Conservation (phyloP, 2,797 vertebrate genomes). For the Peromyscus aztecus region DNA sequence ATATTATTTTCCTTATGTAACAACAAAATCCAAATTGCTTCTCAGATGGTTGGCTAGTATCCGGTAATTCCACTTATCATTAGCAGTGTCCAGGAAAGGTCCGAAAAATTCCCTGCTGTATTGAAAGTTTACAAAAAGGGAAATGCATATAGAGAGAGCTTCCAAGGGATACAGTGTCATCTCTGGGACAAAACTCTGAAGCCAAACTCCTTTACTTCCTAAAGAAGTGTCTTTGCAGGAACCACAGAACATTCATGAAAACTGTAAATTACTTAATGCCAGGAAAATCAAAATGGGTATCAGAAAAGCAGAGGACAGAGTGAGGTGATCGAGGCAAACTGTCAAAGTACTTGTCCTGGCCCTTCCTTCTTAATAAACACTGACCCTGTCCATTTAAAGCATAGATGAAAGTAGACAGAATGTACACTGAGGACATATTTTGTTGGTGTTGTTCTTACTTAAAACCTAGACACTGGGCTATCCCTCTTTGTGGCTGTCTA, state of each 20-base stretch:
- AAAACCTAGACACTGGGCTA: conserved; percentile 12
- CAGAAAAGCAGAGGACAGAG: not conserved
- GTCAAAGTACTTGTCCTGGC: not conserved
- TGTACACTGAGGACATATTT: not conserved
- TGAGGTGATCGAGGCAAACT: not conserved
- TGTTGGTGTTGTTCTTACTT: not conserved
- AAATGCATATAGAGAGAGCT: not conserved
- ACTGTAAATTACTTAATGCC: not conserved
- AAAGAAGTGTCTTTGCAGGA: conserved; percentile 40
- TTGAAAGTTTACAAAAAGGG: conserved; percentile 35
- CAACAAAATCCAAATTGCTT: conserved; percentile 45
- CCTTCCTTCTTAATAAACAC: not conserved
- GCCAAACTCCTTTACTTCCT: conserved; percentile 25
- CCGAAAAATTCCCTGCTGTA: not conserved
- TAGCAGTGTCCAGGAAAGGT: not conserved
- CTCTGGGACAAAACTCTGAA: not conserved
- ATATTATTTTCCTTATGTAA: conserved; percentile 49
- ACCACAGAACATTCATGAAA: not conserved
- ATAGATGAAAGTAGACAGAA: not conserved
- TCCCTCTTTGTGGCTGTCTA: not conserved
- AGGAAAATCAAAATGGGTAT: not conserved
- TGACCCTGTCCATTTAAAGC: not conserved
- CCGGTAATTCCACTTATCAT: conserved; percentile 29
- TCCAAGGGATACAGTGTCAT: not conserved
- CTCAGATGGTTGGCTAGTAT: not conserved